Percentiles rank a stretch among this genome's conserved stretches.
Conservation (phyloP, 92 coral and sea anemone genomes). For the Phenganax marumi region DNA sequence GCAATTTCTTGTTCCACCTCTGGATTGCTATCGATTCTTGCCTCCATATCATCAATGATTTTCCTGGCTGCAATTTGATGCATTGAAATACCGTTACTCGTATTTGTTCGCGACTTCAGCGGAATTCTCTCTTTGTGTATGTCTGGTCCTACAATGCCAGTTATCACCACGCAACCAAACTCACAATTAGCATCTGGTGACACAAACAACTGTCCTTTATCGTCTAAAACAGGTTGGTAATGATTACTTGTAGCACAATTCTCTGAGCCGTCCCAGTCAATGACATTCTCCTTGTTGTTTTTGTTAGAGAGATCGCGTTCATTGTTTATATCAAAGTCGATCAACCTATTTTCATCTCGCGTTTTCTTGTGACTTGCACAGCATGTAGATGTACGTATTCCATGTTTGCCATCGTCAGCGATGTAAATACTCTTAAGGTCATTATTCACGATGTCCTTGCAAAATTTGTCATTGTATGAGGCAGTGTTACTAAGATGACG, state of each 20-base stretch:
- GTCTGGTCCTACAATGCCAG: slow-evolving; percentile 29
- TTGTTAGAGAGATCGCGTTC: neutral
- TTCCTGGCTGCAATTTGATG: slow-evolving; percentile 37
- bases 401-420: slow-evolving; percentile 5
- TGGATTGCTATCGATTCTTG: neutral
- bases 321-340: neutral
- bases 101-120: neutral
- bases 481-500: neutral
- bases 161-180: neutral
- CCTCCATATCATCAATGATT: slow-evolving; percentile 28
- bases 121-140: slow-evolving; percentile 19
- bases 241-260: neutral
- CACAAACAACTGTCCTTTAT: too few species aligned
- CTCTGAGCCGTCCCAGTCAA: neutral
- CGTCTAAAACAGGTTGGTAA: neutral
- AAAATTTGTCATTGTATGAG: neutral
- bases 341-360: neutral
- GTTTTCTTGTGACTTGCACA: neutral
- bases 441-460: neutral
- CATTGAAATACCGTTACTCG: neutral
- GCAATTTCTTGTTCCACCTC: slow-evolving; percentile 38
- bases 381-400: neutral
- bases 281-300: slow-evolving; percentile 9
- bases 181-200: slow-evolving; percentile 11
- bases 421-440: slow-evolving; percentile 1